Percentiles rank a stretch among this genome's conserved stretches.
phyloP scores from a whole-genome alignment of 2,113 vertebrate species.

The Megaleporinus macrocephalus region DNA sequence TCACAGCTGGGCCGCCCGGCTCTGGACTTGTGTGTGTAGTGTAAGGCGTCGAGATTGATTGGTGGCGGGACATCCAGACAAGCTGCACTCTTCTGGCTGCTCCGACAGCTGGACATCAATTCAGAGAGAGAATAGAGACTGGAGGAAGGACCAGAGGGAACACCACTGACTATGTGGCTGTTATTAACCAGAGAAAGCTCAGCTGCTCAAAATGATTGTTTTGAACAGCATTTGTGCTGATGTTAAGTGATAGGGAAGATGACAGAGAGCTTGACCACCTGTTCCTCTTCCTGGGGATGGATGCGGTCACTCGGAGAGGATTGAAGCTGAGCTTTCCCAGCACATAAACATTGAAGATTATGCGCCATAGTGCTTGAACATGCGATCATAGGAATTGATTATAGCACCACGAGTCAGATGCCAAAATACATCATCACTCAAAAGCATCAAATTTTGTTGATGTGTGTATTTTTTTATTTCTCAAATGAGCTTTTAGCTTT shows the following conservation, averaged over 20 bases:
- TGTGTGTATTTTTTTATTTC: neutral
- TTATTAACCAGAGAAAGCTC: constrained; percentile 39
- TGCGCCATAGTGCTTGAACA: neutral
- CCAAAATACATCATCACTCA: neutral
- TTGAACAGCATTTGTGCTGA: constrained; percentile 45
- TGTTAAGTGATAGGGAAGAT: constrained; percentile 64
- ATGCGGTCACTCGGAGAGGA: constrained; percentile 24
- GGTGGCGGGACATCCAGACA: constrained; percentile 78
- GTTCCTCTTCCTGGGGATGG: constrained; percentile 71
- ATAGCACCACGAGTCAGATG: neutral
- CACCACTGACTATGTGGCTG: constrained; percentile 20
- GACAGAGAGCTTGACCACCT: constrained; percentile 80
- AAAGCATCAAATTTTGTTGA: neutral
- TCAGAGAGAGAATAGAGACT: constrained; percentile 75
- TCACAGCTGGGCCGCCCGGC: constrained; percentile 11
- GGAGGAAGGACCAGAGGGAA: constrained; percentile 35
- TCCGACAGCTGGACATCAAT: constrained; percentile 80
- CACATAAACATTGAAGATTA: constrained; percentile 35
- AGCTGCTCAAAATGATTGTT: constrained; percentile 29
- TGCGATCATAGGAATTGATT: constrained; percentile 9
- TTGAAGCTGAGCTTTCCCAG: constrained; percentile 30
- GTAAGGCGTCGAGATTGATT: constrained; percentile 71
- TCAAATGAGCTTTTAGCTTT: neutral
- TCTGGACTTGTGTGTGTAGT: constrained; percentile 21
- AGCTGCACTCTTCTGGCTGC: constrained; percentile 73